phyloP scores from a whole-genome alignment of 2,888 invertebrate genomes.

The Thelaira solivaga region DNA sequence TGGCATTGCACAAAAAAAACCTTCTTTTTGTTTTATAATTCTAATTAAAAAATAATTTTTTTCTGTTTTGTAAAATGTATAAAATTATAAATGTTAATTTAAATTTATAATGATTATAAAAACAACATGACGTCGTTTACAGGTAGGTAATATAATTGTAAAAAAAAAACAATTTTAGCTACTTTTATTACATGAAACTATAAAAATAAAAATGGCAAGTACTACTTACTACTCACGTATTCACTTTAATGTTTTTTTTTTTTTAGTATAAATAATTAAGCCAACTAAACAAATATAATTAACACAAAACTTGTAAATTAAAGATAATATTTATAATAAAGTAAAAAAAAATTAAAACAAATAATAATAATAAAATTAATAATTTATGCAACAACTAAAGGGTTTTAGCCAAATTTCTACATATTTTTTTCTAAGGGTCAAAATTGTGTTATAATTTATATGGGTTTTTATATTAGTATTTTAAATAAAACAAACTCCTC shows the following conservation, averaged over 20 bases:
- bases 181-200: constrained; percentile 15
- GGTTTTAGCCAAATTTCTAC: background rate
- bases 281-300: background rate
- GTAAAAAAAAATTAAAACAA: background rate
- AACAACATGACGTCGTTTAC: no score
- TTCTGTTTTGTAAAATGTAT: no score
- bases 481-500: no score
- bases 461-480: no score
- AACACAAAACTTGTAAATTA: background rate
- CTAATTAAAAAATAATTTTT: background rate
- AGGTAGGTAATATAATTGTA: background rate
- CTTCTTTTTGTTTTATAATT: background rate
- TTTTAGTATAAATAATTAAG: background rate
- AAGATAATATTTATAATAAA: background rate
- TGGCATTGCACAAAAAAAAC: constrained; percentile 1
- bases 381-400: constrained; percentile 37
- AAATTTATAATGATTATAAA: background rate
- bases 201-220: constrained; percentile 43
- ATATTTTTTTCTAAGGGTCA: no score
- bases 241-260: background rate
- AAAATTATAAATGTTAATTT: background rate
- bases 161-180: constrained; percentile 1
- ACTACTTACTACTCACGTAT: constrained; percentile 13
- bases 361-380: constrained; percentile 6
- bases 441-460: no score